phyloP scores from a whole-genome alignment of 2,113 vertebrate species.

The Corvus hawaiiensis region DNA sequence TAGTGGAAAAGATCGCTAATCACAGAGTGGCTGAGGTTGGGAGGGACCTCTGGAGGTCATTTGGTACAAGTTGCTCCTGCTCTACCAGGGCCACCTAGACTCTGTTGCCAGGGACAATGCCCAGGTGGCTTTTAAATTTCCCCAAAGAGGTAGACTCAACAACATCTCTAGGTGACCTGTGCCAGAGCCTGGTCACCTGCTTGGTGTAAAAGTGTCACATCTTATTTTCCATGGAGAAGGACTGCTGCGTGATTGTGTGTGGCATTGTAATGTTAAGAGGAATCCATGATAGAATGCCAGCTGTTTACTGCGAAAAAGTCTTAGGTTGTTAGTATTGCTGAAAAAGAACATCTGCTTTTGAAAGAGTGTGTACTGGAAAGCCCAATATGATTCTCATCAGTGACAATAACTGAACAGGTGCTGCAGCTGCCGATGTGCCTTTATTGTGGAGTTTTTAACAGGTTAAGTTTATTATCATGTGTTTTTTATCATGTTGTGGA shows the following conservation, averaged over 20 bases:
- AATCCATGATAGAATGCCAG: background rate
- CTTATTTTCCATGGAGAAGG: background rate
- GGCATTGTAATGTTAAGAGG: background rate
- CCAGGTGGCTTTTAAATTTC: background rate
- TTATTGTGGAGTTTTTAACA: background rate
- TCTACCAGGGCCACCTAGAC: background rate
- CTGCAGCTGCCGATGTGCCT: background rate
- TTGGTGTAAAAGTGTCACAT: background rate
- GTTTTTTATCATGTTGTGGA: background rate
- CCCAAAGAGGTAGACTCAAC: background rate
- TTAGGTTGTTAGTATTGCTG: background rate
- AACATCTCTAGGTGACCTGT: background rate
- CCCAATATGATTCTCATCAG: background rate
- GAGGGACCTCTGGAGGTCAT: background rate
- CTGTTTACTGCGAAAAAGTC: background rate
- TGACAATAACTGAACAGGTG: background rate
- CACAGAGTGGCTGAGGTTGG: background rate
- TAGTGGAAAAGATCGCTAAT: background rate
- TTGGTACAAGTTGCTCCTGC: background rate
- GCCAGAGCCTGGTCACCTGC: background rate
- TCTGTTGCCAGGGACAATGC: too few relatives aligned
- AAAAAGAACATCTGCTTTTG: background rate
- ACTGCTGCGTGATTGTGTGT: background rate
- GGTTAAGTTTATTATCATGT: rapidly evolving
- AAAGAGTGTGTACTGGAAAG: background rate